phyloP scores from a whole-genome alignment of 2,888 invertebrate species.

The Caenorhabditis drosophilae region DNA sequence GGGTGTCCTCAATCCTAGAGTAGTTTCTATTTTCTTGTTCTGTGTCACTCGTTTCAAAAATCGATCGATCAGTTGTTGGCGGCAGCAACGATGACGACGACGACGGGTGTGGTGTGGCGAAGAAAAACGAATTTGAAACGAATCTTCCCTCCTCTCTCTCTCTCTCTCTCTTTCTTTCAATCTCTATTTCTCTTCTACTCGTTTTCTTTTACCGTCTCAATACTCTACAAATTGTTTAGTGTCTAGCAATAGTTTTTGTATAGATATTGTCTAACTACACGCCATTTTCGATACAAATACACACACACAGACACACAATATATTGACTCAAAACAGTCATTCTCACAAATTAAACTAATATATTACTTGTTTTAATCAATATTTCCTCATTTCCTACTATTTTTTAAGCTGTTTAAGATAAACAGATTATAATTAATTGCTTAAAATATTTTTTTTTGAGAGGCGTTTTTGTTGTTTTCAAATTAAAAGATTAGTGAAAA shows the following conservation, averaged over 20 bases:
- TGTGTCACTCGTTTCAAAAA: conserved; percentile 9
- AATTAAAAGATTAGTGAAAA: too few relatives aligned
- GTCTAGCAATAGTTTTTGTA: too few relatives aligned
- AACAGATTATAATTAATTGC: too few relatives aligned
- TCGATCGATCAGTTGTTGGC: conserved; percentile 33
- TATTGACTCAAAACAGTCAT: too few relatives aligned
- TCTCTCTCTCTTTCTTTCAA: not conserved
- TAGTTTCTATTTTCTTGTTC: not conserved
- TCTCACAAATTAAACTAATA: not conserved
- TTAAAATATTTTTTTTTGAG: too few relatives aligned
- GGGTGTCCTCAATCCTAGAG: too few relatives aligned
- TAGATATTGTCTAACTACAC: not conserved
- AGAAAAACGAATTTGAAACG: conserved; percentile 23
- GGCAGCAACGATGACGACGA: too few relatives aligned
- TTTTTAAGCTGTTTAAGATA: too few relatives aligned
- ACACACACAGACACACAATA: too few relatives aligned
- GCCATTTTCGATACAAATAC: not conserved
- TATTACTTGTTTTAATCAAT: not conserved
- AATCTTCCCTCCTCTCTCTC: not conserved
- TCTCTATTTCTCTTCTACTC: not conserved
- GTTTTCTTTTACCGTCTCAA: not conserved
- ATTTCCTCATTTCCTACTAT: conserved; percentile 1
- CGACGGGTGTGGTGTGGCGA: too few relatives aligned
- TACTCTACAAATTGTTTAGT: too few relatives aligned
- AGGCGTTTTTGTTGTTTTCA: too few relatives aligned